Conservation (phyloP, 2,797 vertebrate species). For the Mergus octosetaceus region DNA sequence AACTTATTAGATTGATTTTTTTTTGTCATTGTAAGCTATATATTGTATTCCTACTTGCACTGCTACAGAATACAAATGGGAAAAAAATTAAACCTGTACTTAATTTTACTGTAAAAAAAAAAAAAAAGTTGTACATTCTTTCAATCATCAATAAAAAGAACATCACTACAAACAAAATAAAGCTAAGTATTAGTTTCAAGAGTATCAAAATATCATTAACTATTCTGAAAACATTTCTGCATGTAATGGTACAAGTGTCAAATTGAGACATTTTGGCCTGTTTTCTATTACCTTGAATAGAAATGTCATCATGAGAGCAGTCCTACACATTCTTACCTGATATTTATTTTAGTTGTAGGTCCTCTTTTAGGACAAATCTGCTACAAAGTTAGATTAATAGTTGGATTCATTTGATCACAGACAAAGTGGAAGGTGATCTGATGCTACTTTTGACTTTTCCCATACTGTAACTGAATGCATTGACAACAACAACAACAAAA, state of each 20-base stretch:
- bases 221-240: neutral
- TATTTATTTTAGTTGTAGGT: neutral
- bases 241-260: neutral
- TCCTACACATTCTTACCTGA: neutral
- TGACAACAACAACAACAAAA: neutral
- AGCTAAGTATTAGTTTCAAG: neutral
- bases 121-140: neutral
- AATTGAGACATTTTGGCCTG: neutral
- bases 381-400: neutral
- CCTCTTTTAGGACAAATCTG: neutral
- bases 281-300: neutral
- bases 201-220: neutral
- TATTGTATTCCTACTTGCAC: neutral
- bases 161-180: neutral
- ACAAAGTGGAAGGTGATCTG: neutral
- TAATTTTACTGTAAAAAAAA: neutral
- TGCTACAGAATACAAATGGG: neutral
- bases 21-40: slow-evolving; percentile 19
- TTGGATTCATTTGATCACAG: neutral
- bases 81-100: neutral
- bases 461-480: neutral
- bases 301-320: neutral
- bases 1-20: slow-evolving; percentile 53
- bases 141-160: neutral
- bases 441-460: neutral